A percentile compares a stretch with the other conserved stretches of the same genome.
These are phyloP conservation scores for Atethmia centrago DNA, from an alignment of 2,888 invertebrate genomes.

Conservation along the genomic window DNA sequence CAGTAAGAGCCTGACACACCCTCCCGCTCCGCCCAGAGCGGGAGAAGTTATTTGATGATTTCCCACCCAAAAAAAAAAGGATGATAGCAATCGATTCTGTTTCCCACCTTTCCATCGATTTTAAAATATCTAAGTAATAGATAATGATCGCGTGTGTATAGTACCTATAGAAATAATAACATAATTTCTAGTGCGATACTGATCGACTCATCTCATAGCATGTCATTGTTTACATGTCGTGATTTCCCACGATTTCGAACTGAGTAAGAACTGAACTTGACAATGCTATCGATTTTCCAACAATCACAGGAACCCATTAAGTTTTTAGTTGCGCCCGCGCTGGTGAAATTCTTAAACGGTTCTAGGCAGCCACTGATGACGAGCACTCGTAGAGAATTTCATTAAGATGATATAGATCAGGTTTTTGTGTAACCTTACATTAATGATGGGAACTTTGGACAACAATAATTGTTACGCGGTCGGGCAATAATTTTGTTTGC, in stretches of 20 bases:
- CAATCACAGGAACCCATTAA: conserved; percentile 68
- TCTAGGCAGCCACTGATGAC: conserved; percentile 44
- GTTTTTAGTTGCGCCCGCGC: conserved; percentile 66
- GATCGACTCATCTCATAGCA: conserved; percentile 64
- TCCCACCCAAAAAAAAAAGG: too few relatives aligned
- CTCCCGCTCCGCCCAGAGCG: too few relatives aligned
- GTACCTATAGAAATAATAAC: conserved; percentile 38
- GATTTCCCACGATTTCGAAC: conserved; percentile 84
- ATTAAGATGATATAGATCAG: conserved; percentile 64
- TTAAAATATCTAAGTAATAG: conserved; percentile 21
- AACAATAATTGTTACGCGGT: conserved; percentile 60
- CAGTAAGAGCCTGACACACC: too few relatives aligned
- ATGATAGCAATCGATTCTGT: conserved; percentile 37
- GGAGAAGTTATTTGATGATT: too few relatives aligned
- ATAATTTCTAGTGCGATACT: conserved; percentile 67
- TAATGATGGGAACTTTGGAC: conserved; percentile 72
- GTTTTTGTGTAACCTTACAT: conserved; percentile 62
- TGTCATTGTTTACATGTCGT: conserved; percentile 72
- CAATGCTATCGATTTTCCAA: conserved; percentile 75
- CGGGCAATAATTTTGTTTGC: conserved; percentile 64
- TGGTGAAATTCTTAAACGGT: conserved; percentile 60
- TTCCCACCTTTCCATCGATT: conserved; percentile 51
- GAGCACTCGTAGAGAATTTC: conserved; percentile 47
- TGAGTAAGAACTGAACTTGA: conserved; percentile 73
- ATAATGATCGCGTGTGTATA: conserved; percentile 43